Percentiles rank a stretch among this genome's conserved stretches.
phyloP scores from a whole-genome alignment of 1,140 invertebrate species.

The Ceratina australensis region DNA sequence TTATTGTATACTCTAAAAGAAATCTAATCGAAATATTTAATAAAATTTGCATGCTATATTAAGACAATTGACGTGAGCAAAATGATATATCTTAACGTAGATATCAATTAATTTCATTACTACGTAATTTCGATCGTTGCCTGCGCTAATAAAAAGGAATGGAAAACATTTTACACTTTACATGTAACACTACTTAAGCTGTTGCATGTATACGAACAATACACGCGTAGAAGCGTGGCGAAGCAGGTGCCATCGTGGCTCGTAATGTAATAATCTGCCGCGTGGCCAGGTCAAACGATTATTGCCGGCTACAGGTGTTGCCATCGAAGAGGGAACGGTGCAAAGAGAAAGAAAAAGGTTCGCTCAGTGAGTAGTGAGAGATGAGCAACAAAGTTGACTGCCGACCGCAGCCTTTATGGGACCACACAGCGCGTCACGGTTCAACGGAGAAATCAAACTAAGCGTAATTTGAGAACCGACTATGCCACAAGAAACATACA shows the following conservation, averaged over 20 bases:
- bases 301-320: constrained; percentile 43
- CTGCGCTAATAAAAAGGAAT: too few species aligned
- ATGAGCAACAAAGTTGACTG: constrained; percentile 37
- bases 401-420: constrained; percentile 42
- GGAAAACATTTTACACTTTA: too few species aligned
- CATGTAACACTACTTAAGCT: too few species aligned
- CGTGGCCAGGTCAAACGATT: constrained; percentile 41
- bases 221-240: neutral
- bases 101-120: too few species aligned
- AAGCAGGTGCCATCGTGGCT: constrained; percentile 32
- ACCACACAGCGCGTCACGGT: constrained; percentile 17
- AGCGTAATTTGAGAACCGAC: neutral
- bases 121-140: too few species aligned
- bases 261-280: constrained; percentile 43
- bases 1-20: too few species aligned
- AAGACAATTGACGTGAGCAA: too few species aligned
- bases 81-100: too few species aligned
- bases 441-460: constrained; percentile 14
- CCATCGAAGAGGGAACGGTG: constrained; percentile 4
- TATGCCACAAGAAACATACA: neutral
- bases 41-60: too few species aligned
- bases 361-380: neutral
- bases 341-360: too few species aligned
- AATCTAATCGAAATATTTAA: too few species aligned
- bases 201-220: too few species aligned